Conservation (phyloP, 1,140 invertebrate species). For the Bombyx mandarina region DNA sequence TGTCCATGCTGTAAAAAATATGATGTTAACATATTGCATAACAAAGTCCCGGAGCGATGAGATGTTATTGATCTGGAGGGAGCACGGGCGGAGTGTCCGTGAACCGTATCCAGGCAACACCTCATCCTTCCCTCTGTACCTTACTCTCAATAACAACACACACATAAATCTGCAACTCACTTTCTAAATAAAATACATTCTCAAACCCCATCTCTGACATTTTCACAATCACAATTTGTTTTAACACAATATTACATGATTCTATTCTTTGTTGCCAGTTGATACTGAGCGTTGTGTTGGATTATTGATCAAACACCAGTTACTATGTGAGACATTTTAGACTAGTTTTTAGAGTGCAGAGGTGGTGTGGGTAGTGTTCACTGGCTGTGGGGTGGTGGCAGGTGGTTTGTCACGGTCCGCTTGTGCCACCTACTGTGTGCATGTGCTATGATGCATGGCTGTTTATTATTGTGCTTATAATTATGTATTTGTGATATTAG, state of each 20-base stretch:
- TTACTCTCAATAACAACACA: conserved; percentile 30
- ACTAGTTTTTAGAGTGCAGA: conserved; percentile 20
- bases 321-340: conserved; percentile 36
- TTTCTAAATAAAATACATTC: conserved; percentile 70
- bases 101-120: conserved; percentile 62
- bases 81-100: conserved; percentile 42
- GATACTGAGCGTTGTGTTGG: conserved; percentile 22
- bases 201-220: conserved; percentile 70
- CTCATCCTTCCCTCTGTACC: conserved; percentile 44
- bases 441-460: conserved; percentile 34
- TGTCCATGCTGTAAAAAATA: no score
- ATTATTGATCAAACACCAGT: conserved; percentile 64
- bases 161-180: conserved; percentile 47
- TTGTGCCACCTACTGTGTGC: conserved; percentile 45
- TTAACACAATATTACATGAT: conserved; percentile 10
- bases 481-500: conserved; percentile 7
- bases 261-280: conserved; percentile 35
- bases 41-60: conserved; percentile 46
- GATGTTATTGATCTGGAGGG: conserved; percentile 66
- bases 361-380: conserved; percentile 24
- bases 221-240: conserved; percentile 26
- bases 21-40: conserved; percentile 40
- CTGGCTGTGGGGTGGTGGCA: conserved; percentile 41
- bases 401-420: conserved; percentile 49
- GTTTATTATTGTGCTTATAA: conserved; percentile 31